These are phyloP conservation scores for Hucho hucho DNA, from an alignment of 2,113 vertebrate genomes.

Conservation along the genomic window DNA sequence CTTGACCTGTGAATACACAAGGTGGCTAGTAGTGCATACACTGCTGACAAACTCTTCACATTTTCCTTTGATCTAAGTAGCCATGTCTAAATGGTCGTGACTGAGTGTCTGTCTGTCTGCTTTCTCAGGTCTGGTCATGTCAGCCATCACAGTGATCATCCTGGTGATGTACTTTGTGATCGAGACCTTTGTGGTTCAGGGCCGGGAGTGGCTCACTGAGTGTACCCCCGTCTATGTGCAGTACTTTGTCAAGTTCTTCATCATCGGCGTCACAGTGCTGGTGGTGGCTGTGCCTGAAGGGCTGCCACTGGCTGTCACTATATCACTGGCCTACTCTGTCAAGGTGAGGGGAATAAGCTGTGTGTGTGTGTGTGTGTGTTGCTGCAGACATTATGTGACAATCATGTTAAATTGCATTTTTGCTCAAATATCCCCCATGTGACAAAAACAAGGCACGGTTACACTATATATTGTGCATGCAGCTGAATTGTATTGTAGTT, in stretches of 20 bases:
- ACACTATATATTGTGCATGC: not conserved
- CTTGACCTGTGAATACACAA: not conserved
- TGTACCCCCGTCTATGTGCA: slow-evolving; percentile 82
- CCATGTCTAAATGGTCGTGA: too few species aligned
- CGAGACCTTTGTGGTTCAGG: slow-evolving; percentile 75
- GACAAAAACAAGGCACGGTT: not conserved
- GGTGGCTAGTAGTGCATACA: not conserved
- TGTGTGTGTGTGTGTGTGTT: slow-evolving; percentile 1
- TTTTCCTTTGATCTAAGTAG: not conserved
- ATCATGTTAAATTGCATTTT: too few species aligned
- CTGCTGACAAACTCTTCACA: not conserved
- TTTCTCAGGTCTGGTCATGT: slow-evolving; percentile 78
- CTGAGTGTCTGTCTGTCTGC: not conserved
- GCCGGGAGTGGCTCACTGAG: slow-evolving; percentile 70
- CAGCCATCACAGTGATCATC: slow-evolving; percentile 81
- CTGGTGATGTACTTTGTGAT: slow-evolving; percentile 82
- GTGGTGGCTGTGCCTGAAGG: slow-evolving; percentile 83
- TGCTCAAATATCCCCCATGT: not conserved
- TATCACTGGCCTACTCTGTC: slow-evolving; percentile 82
- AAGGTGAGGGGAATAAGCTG: slow-evolving; percentile 67
- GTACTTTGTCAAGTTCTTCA: slow-evolving; percentile 85
- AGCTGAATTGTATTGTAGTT: not conserved
- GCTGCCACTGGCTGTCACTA: slow-evolving; percentile 81
- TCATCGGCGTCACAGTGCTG: slow-evolving; percentile 82
- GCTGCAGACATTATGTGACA: too few species aligned